Percentiles rank a stretch among this genome's conserved stretches.
phyloP scores from a whole-genome alignment of 1,140 invertebrate genomes.

The Tetramorium parvispinum region DNA sequence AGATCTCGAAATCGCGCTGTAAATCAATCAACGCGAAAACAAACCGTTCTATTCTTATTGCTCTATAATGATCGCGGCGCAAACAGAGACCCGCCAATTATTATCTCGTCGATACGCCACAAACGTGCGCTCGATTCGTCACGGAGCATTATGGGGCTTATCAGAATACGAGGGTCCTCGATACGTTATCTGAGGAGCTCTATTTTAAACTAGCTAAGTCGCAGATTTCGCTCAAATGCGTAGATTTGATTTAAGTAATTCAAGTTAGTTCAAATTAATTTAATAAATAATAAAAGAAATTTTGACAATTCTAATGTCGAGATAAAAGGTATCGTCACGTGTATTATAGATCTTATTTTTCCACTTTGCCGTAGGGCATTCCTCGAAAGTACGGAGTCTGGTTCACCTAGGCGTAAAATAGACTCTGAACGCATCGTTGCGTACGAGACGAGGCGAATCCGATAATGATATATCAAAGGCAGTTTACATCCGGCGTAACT shows the following conservation, averaged over 20 bases:
- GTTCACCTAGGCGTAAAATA: conserved; percentile 3
- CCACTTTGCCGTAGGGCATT: not conserved
- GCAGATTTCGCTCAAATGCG: not conserved
- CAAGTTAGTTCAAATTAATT: not conserved
- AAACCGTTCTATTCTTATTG: not conserved
- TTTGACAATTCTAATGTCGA: no score
- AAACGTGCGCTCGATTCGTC: conserved; percentile 8
- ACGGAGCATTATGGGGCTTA: not conserved
- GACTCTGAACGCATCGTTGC: conserved; percentile 11
- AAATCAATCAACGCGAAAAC: not conserved
- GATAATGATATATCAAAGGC: conserved; percentile 25
- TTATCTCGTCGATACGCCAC: conserved; percentile 15
- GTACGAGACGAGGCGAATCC: conserved; percentile 12
- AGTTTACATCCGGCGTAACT: not conserved
- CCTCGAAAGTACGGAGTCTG: not conserved
- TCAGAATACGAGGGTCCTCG: not conserved
- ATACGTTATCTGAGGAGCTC: not conserved
- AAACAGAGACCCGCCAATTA: conserved; percentile 15
- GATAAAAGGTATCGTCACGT: not conserved
- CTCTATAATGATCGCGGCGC: not conserved
- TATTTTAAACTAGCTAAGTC: not conserved
- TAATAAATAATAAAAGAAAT: not conserved
- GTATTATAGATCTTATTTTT: not conserved
- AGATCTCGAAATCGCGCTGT: not conserved
- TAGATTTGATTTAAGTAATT: not conserved